Evolutionary conservation across 2,888 invertebrate genomes (phyloP).

Genomic region (Perizoma affinitatum): DNA sequence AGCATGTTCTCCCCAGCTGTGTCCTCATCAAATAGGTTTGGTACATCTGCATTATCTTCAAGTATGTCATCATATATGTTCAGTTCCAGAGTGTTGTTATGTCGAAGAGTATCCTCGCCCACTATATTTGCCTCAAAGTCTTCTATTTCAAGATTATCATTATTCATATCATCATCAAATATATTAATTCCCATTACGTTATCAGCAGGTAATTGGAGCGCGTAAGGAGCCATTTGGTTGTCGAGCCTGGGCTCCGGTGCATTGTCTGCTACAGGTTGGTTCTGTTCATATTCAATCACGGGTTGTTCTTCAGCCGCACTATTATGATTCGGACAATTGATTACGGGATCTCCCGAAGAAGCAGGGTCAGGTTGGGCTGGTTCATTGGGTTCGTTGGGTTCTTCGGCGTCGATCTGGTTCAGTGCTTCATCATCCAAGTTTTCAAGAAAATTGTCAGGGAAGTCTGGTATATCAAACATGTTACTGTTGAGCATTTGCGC

Average conservation of each 20-base stretch:
- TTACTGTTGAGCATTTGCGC: conserved; percentile 39
- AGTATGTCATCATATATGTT: conserved; percentile 5
- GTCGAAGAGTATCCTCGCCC: not conserved
- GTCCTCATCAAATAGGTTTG: conserved; percentile 21
- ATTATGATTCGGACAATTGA: conserved; percentile 12
- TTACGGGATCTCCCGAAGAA: conserved; percentile 15
- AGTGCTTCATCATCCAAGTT: conserved; percentile 34
- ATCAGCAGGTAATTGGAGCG: conserved; percentile 10
- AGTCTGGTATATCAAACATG: conserved; percentile 39
- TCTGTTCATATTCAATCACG: not conserved
- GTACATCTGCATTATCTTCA: not conserved
- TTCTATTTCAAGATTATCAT: conserved; percentile 7
- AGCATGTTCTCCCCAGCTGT: conserved; percentile 5
- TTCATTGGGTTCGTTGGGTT: conserved; percentile 1
- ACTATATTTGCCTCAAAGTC: no score
- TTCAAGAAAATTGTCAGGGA: conserved; percentile 38
- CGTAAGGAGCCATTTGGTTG: conserved; percentile 7
- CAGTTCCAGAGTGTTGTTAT: conserved; percentile 18
- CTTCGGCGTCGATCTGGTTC: not conserved
- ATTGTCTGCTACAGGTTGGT: not conserved
- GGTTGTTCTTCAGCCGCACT: not conserved
- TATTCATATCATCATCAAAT: conserved; percentile 25
- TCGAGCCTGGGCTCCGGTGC: conserved; percentile 1
- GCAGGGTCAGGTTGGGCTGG: conserved; percentile 11
- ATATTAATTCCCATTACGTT: conserved; percentile 19